These are phyloP conservation scores for Gymnorhina tibicen DNA, from an alignment of 2,113 vertebrate genomes.

Conservation along the genomic window DNA sequence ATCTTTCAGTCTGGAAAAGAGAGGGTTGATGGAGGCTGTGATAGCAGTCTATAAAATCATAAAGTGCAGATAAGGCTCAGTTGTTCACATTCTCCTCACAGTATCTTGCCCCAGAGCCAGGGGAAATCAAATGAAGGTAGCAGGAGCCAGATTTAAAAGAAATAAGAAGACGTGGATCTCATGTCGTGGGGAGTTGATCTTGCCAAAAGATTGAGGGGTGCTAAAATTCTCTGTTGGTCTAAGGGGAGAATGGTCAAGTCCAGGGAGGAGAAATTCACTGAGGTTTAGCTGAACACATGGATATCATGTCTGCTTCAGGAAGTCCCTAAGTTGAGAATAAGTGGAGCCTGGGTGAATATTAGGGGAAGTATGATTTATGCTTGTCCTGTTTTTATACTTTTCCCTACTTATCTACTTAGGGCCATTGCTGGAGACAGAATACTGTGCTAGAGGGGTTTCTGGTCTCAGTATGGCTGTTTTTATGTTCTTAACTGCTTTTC, in stretches of 20 bases:
- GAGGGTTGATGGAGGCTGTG: background rate
- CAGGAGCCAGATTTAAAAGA: background rate
- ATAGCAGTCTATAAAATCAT: constrained; percentile 5
- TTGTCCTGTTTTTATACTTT: background rate
- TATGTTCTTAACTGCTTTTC: background rate
- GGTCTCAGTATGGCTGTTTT: background rate
- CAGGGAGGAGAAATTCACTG: background rate
- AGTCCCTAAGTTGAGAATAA: background rate
- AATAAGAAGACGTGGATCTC: background rate
- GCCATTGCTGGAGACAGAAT: background rate
- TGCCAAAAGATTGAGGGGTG: background rate
- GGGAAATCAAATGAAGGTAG: constrained; percentile 26
- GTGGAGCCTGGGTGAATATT: background rate
- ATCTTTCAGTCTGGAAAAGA: background rate
- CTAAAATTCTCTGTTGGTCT: background rate
- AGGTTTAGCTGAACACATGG: background rate
- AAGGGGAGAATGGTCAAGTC: background rate
- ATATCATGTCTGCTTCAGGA: background rate
- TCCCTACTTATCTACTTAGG: background rate
- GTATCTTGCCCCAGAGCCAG: background rate
- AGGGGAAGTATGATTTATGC: background rate
- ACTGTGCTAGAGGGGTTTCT: background rate
- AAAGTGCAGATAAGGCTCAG: background rate
- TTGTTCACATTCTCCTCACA: background rate
- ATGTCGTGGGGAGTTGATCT: background rate